Conservation (phyloP, 2,888 invertebrate species). For the Odontocolon sp. region DNA sequence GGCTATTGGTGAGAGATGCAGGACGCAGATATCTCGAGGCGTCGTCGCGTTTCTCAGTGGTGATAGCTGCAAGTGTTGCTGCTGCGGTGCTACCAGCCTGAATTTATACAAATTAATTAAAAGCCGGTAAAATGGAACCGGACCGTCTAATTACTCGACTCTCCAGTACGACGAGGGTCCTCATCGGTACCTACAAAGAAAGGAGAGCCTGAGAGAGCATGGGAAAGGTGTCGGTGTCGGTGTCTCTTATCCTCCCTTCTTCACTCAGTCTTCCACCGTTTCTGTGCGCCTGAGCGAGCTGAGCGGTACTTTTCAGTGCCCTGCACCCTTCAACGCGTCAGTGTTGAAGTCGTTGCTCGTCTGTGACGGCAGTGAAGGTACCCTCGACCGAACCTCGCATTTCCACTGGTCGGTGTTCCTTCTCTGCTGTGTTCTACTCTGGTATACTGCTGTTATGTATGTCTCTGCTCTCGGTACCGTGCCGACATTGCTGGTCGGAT, state of each 20-base stretch:
- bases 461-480: background rate
- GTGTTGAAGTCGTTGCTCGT: conserved; percentile 34
- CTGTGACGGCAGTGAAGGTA: too few species aligned
- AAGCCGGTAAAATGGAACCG: conserved; percentile 68
- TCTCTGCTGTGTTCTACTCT: conserved; percentile 22
- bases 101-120: conserved; percentile 74
- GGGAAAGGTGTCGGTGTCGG: conserved; percentile 43
- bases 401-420: conserved; percentile 13
- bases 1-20: conserved; percentile 2
- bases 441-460: too few species aligned
- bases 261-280: conserved; percentile 19
- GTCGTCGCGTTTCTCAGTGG: conserved; percentile 18
- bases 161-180: conserved; percentile 38
- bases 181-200: conserved; percentile 60
- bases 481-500: conserved; percentile 21
- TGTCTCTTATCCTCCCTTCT: conserved; percentile 25
- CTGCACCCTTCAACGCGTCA: conserved; percentile 2
- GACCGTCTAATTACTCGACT: conserved; percentile 71
- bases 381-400: conserved; percentile 9
- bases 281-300: conserved; percentile 21
- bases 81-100: conserved; percentile 32
- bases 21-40: conserved; percentile 13
- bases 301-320: background rate
- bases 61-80: conserved; percentile 33
- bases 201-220: conserved; percentile 26